Base-by-base conservation (phyloP, 2,113 vertebrate genomes). In the Spea multiplicata region DNA sequence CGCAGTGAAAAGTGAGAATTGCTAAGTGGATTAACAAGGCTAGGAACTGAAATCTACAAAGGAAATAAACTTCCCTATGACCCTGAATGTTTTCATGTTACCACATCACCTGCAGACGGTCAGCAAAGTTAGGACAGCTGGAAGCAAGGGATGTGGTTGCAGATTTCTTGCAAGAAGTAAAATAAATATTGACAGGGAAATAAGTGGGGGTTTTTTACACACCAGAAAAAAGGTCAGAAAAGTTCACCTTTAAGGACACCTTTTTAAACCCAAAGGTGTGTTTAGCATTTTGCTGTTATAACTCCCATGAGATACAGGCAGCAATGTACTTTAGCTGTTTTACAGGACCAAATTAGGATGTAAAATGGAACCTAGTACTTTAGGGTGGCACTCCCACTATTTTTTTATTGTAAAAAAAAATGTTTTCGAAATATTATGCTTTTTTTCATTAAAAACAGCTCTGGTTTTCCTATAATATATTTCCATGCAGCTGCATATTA, bases 111-210 rank as follows among this genome's bases (percentile, higher is more conserved):
- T 83, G 59, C 45, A 10, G 78, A 73, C 71, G n/a, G 73, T 66
- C 0, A 66, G 62, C 49, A 80, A 73, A 85, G 83, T 82, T 71
- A 74, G 82, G 83, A 69, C 84, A 84, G 73, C 79, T 86, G 85
- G 48, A 14, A 45, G 64, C 64, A 72, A 78, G 85, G 84, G 88
- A 88, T 89, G 87, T 86, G 85, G 83, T 87, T 88, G 84, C 44
- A 77, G 10, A 69, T 83, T 81, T 83, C 79, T 48, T 3, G 3
- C 3, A 44, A 76, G 83, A 85, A 74, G 80, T 66, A 85, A 83
- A 82, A 61, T 64, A 53, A 80, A 80, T 66, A 74, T 73, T 74
- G n/a, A 80, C 16, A 49, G 61, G 57, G 71, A 49, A 50, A 55
- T 6, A 46, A 47, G 50, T 9, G 55, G 14, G 55, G 2, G 2